Evolutionary conservation across 2,113 vertebrate species (phyloP).

Genomic region (Buteo buteo): DNA sequence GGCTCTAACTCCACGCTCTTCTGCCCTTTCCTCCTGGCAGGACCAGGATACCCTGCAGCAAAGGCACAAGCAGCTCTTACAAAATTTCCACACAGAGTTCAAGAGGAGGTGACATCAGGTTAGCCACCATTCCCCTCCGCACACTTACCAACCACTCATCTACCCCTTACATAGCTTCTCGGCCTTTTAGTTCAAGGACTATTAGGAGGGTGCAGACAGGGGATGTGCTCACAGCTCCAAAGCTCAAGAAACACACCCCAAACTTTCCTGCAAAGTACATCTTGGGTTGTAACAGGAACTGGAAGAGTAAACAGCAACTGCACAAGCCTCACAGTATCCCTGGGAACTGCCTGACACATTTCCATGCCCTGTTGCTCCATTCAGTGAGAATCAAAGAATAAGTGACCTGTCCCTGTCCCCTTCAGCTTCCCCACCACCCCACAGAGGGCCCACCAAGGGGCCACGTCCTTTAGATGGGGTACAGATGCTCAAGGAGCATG

Average conservation of each 20-base stretch:
- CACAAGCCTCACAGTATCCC: background rate
- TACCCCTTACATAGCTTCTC: background rate
- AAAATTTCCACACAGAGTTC: background rate
- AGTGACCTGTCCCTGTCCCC: background rate
- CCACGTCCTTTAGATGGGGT: background rate
- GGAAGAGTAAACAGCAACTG: background rate
- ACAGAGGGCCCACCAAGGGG: background rate
- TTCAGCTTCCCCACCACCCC: background rate
- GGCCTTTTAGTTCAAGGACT: background rate
- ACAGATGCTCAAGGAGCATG: background rate
- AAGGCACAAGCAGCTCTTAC: background rate
- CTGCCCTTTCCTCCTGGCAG: background rate
- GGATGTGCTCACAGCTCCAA: background rate
- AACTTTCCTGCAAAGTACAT: background rate
- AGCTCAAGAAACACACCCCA: background rate
- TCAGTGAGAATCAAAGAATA: background rate
- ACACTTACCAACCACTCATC: background rate
- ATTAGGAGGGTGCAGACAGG: background rate
- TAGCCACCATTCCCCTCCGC: background rate
- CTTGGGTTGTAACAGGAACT: background rate
- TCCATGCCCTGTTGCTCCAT: background rate
- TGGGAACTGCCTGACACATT: background rate
- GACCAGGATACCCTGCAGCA: background rate
- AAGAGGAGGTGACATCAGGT: background rate
- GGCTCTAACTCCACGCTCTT: background rate